These are phyloP conservation scores for Casuarius casuarius DNA, from an alignment of 2,113 vertebrate genomes.

Conservation along the genomic window DNA sequence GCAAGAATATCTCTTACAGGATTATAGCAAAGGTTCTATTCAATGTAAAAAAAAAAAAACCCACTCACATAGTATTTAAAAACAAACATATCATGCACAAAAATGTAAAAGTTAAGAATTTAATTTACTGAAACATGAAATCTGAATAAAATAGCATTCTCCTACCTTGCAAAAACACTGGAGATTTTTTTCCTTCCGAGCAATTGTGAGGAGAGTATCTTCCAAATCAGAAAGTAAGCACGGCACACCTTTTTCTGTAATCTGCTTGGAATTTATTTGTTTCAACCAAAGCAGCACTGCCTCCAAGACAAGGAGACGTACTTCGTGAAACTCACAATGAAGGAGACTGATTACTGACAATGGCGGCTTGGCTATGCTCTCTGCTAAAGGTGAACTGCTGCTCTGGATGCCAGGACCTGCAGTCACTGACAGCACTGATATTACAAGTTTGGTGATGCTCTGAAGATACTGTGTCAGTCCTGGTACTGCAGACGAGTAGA, in stretches of 20 bases:
- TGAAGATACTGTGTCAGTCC: slow-evolving; percentile 88
- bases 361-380: neutral
- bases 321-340: slow-evolving; percentile 83
- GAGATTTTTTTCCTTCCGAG: slow-evolving; percentile 84
- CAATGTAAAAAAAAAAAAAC: neutral
- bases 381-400: slow-evolving; percentile 18
- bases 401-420: slow-evolving; percentile 20
- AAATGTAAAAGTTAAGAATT: neutral
- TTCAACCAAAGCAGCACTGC: slow-evolving; percentile 77
- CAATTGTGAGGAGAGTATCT: slow-evolving; percentile 78
- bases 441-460: slow-evolving; percentile 83
- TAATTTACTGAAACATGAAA: neutral
- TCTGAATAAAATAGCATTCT: neutral
- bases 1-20: neutral
- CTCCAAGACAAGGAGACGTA: slow-evolving; percentile 83
- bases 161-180: slow-evolving; percentile 90
- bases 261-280: slow-evolving; percentile 15
- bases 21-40: neutral
- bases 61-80: neutral
- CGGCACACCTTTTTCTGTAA: neutral
- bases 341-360: slow-evolving; percentile 75
- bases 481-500: slow-evolving; percentile 67
- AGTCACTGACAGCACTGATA: slow-evolving; percentile 62
- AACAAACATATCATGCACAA: neutral
- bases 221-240: slow-evolving; percentile 72